Conservation (phyloP, 2,888 invertebrate genomes). For the Nezara viridula region DNA sequence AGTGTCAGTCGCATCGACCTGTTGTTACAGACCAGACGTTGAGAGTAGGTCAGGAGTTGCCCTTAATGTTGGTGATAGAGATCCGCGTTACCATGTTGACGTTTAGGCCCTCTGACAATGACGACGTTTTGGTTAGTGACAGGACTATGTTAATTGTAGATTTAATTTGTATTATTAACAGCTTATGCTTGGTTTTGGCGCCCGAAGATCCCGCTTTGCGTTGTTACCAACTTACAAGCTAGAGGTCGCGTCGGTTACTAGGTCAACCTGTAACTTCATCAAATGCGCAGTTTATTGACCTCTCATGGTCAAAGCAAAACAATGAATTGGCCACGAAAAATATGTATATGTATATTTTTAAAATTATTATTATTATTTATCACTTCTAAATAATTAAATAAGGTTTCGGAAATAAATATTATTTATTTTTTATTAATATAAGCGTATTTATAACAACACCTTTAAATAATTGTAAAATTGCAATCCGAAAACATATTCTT, state of each 20-base stretch:
- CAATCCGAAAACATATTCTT: too few relatives aligned
- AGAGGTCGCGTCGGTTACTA: neutral
- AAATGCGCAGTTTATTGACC: neutral
- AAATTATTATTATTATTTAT: neutral
- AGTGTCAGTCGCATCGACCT: neutral
- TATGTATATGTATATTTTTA: neutral
- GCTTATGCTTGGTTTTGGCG: neutral
- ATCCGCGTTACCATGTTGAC: neutral
- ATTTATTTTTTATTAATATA: too few relatives aligned
- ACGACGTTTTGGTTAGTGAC: neutral
- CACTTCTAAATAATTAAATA: neutral
- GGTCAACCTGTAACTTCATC: neutral
- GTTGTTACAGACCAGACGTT: neutral
- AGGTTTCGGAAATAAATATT: too few relatives aligned
- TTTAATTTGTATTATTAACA: neutral
- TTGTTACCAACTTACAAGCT: neutral
- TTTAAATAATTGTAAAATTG: too few relatives aligned
- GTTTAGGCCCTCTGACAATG: neutral
- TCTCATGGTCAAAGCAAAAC: too few relatives aligned
- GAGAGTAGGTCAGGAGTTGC: neutral
- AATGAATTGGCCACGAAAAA: neutral
- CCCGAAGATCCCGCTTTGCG: too few relatives aligned
- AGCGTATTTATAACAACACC: too few relatives aligned
- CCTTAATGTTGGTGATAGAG: constrained; percentile 1
- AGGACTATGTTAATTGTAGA: neutral